Percentiles rank a stretch among this genome's conserved stretches.
phyloP scores from a whole-genome alignment of 2,888 invertebrate genomes.

The Patella caerulea region DNA sequence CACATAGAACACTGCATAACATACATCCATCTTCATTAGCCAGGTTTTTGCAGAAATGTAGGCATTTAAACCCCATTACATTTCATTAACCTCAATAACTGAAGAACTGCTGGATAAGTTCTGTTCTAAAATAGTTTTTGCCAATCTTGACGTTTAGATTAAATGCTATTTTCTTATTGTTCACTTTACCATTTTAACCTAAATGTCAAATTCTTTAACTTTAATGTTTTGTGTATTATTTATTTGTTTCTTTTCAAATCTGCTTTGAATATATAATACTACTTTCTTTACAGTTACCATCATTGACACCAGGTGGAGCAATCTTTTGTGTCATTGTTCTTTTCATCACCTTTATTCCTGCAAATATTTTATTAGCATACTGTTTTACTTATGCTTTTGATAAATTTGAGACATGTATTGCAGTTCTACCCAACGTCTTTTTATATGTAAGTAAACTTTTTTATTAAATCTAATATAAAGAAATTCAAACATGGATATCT shows the following conservation, averaged over 20 bases:
- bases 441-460: slow-evolving; percentile 55
- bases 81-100: too few species aligned
- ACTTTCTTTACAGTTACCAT: slow-evolving; percentile 49
- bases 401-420: slow-evolving; percentile 86
- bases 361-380: slow-evolving; percentile 83
- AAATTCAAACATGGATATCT: too few species aligned
- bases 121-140: too few species aligned
- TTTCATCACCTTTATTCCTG: slow-evolving; percentile 79
- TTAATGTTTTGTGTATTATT: neutral
- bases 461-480: neutral
- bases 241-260: neutral
- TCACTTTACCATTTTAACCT: too few species aligned
- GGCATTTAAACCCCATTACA: too few species aligned
- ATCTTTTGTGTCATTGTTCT: slow-evolving; percentile 54
- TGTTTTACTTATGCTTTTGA: slow-evolving; percentile 86
- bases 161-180: too few species aligned
- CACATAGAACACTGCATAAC: too few species aligned
- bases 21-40: too few species aligned
- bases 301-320: slow-evolving; percentile 56
- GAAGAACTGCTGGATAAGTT: too few species aligned
- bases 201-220: neutral
- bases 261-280: neutral
- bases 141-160: too few species aligned
- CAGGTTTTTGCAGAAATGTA: too few species aligned
- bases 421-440: slow-evolving; percentile 73